Base-by-base conservation (phyloP, 2,113 vertebrate genomes). In the Maccullochella peelii region DNA sequence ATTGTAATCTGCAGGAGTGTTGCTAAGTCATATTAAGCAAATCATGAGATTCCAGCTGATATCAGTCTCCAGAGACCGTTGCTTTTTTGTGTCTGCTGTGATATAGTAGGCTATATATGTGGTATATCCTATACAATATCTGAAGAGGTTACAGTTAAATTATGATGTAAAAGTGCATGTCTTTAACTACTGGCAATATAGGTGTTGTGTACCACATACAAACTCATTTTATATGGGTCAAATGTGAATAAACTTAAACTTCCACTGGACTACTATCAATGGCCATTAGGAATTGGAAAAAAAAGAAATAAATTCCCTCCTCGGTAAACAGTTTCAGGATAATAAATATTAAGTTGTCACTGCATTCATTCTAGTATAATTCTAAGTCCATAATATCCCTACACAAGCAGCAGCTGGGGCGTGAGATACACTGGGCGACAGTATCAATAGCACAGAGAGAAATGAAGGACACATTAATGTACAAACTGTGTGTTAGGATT, bases 381-480 rank as follows among this genome's bases (percentile, higher is more conserved):
- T 73, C 15, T 47, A n/a, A 38, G 38, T 25, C 11, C 8, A 61
- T 49, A 77, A 62, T 57, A 44, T 14, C 25, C 25, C 50, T 38
- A 20, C 50, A 75, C 15, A 49, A 66, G 21, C 40, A 76, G 59
- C 47, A 85, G 49, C 61, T 54, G 30, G 57, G 27, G 68, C 52
- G 15, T 57, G 3, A 25, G 23, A 30, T 4, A 47, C 54, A 55
- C 50, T 23, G 25, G 40, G 14, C 10, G 52, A 58, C 30, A 30
- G 52, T 4, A 57, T 12, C 33, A 59, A 58, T 1, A 33, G n/a
- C 55, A 74, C 11, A 70, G 10, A 49, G 10, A 69, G n/a, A n/a
- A 59, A 79, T 14, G 21, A 7, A 27, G 33, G 10, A 77, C 27
- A 50, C 3, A 68, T 71, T 0, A 15, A n/a, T 65, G 38, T 36